These are phyloP conservation scores for Gallinago jamesoni DNA, from an alignment of 2,113 vertebrate genomes.

Conservation along the genomic window DNA sequence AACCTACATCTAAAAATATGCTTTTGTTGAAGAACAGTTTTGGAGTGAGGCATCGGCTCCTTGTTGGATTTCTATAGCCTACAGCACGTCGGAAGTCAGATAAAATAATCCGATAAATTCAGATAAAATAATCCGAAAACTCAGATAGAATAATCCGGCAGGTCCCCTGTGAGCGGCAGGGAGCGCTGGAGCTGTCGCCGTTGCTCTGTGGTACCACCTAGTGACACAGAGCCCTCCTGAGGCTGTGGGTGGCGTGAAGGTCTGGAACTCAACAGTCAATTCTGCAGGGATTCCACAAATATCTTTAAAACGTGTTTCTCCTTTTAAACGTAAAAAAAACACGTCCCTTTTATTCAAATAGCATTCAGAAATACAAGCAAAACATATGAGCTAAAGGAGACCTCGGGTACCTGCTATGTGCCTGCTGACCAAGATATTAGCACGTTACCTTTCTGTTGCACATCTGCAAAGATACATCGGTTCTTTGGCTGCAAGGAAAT, in stretches of 20 bases:
- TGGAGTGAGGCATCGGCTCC: not conserved
- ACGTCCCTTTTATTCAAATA: not conserved
- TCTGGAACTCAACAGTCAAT: not conserved
- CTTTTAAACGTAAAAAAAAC: not conserved
- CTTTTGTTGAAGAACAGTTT: not conserved
- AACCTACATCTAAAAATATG: not conserved
- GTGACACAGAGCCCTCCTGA: not conserved
- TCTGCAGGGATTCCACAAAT: not conserved
- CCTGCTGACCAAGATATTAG: not conserved
- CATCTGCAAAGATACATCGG: not conserved
- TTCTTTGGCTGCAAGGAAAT: not conserved
- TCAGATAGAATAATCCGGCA: not conserved
- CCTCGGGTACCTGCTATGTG: too few relatives aligned
- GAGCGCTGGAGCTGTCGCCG: not conserved
- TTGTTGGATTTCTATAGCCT: not conserved
- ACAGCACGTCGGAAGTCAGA: not conserved
- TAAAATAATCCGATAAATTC: not conserved
- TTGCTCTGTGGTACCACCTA: conserved; percentile 2
- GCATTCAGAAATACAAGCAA: not conserved
- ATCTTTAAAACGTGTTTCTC: not conserved
- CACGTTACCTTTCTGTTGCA: not conserved
- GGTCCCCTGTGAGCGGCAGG: not conserved
- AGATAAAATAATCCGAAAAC: not conserved
- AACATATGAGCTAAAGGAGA: not conserved
- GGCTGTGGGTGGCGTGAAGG: not conserved